Evolutionary conservation across 2,797 vertebrate species (phyloP), one percentile per base, ranked within the genome.

Genomic region (Myripristis murdjan): DNA sequence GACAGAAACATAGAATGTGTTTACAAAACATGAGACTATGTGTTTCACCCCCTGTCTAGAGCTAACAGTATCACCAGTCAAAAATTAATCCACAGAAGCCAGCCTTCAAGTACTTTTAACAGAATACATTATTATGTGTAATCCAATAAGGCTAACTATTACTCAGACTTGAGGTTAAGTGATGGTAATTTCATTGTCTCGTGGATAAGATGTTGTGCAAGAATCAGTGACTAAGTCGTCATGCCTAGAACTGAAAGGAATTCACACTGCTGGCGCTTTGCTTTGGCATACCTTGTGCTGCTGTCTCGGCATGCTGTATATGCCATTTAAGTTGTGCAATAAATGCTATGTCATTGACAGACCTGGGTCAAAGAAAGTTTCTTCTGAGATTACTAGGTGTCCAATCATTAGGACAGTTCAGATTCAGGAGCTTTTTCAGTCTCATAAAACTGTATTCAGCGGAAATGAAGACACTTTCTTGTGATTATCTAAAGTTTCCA

Each of bases 141-240:
- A 89, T 82, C 66, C 72, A 88, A 72, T 76, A 74, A 84, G 71
- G 58, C 22, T 41, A 20, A 67, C 62, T 60, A 52, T 56, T 66
- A 55, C 15, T 64, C 54, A 63, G 60, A 64, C 44, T 71, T 58
- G 60, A 41, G 35, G 57, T 54, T 60, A 81, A 69, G 66, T 78
- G 72, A 70, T 71, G 79, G 23, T 55, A 70, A 61, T 75, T 60
- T 53, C 39, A 66, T 82, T 73, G 75, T 85, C 60, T 83, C 10
- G 54, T 57, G 43, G 62, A 77, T 73, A 68, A 56, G 54, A 69
- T 73, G 56, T 66, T 51, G 49, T 56, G 74, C 31, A 77, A 68
- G 49, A 63, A 69, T 78, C 60, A 53, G 20, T 35, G 31, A 70
- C 68, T 39, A 58, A 58, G 22, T 58, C 62, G 61, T 81, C 54